A percentile compares a stretch with the other conserved stretches of the same genome.
Evolutionary conservation across 2,888 invertebrate species (phyloP).

Genomic region (Exocentrus adspersus): DNA sequence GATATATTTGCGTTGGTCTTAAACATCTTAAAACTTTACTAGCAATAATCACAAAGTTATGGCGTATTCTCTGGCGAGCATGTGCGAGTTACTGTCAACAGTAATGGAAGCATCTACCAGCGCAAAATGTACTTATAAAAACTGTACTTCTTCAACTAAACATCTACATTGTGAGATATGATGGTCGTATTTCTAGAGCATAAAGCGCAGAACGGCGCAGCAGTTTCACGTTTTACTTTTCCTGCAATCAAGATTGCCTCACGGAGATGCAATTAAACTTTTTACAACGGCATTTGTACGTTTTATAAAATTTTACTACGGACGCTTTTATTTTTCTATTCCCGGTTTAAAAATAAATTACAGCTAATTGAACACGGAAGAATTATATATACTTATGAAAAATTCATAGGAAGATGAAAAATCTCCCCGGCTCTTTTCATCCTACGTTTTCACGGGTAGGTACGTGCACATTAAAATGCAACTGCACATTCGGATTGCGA

Average conservation of each 20-base stretch:
- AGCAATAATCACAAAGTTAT: too few species aligned
- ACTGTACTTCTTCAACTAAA: too few species aligned
- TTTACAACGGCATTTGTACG: background rate
- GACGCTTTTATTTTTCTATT: background rate
- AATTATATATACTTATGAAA: background rate
- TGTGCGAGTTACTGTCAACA: too few species aligned
- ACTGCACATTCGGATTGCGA: background rate
- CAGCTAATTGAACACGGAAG: background rate
- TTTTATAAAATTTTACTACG: background rate
- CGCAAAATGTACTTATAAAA: background rate
- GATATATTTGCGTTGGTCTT: too few species aligned
- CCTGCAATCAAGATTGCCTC: background rate
- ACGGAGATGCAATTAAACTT: background rate
- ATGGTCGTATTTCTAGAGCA: background rate
- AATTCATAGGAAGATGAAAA: background rate
- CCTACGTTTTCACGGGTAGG: background rate
- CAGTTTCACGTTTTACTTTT: too few species aligned
- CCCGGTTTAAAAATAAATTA: too few species aligned
- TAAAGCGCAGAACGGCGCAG: background rate
- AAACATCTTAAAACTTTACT: too few species aligned
- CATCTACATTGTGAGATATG: background rate
- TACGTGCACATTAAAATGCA: background rate
- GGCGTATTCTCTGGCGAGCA: background rate
- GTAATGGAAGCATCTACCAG: background rate
- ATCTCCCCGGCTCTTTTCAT: background rate